Conservation (phyloP, 2,888 invertebrate genomes). For the Netelia fuscicornis region DNA sequence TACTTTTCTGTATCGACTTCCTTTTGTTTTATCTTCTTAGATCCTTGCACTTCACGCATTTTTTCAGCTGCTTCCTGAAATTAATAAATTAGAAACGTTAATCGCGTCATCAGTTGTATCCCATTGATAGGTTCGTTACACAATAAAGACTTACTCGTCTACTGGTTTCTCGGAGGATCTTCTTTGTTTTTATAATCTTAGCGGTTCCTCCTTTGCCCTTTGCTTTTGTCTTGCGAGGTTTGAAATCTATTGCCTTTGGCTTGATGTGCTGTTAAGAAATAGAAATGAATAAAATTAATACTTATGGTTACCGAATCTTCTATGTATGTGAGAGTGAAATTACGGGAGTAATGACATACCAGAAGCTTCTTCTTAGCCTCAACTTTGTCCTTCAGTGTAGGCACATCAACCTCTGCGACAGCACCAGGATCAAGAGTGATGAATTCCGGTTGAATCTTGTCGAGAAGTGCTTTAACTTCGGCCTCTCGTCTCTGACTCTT, state of each 20-base stretch:
- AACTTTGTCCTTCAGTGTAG: constrained; percentile 91
- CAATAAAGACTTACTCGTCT: constrained; percentile 87
- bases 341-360: constrained; percentile 83
- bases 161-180: constrained; percentile 90
- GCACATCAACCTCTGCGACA: constrained; percentile 94
- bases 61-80: constrained; percentile 86
- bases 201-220: constrained; percentile 92
- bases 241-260: constrained; percentile 91
- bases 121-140: constrained; percentile 38
- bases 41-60: constrained; percentile 84
- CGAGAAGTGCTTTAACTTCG: constrained; percentile 97
- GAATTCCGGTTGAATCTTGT: constrained; percentile 98
- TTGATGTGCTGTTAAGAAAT: constrained; percentile 88
- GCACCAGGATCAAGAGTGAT: constrained; percentile 94
- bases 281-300: constrained; percentile 54
- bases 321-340: too few species aligned
- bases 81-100: constrained; percentile 28
- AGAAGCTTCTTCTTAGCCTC: constrained; percentile 90
- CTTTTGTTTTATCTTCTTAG: constrained; percentile 83
- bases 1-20: constrained; percentile 81
- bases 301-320: too few species aligned
- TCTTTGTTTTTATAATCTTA: constrained; percentile 90
- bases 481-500: constrained; percentile 95
- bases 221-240: constrained; percentile 89
- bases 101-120: constrained; percentile 4